Evolutionary conservation across 1,140 invertebrate genomes (phyloP).

Genomic region (Saccostrea echinata): DNA sequence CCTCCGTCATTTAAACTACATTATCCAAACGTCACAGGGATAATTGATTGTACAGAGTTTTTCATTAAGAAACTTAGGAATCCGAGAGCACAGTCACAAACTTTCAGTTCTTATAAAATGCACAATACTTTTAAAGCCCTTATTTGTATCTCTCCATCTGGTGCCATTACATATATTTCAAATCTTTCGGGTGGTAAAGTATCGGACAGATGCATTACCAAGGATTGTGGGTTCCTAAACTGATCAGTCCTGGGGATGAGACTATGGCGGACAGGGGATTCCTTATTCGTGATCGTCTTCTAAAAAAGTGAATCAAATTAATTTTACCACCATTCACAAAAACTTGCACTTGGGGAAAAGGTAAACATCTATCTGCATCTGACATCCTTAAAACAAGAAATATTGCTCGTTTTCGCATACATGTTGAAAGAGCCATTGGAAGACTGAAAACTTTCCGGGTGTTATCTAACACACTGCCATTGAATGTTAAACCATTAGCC

Average conservation of each 20-base stretch:
- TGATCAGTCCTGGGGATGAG: conserved; percentile 41
- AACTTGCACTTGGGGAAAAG: not conserved
- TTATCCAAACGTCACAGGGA: conserved; percentile 48
- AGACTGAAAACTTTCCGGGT: not conserved
- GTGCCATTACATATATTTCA: conserved; percentile 2
- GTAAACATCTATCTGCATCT: not conserved
- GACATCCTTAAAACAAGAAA: not conserved
- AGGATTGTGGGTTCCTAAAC: conserved; percentile 35
- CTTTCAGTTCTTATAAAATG: conserved; percentile 26
- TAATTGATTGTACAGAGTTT: conserved; percentile 61
- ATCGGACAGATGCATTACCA: conserved; percentile 41
- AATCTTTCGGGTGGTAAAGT: conserved; percentile 35
- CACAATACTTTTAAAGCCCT: conserved; percentile 34
- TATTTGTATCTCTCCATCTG: conserved; percentile 29
- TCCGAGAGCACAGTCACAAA: not conserved
- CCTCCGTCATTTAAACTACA: conserved; percentile 11
- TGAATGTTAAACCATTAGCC: not conserved
- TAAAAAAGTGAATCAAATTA: not conserved
- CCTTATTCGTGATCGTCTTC: not conserved
- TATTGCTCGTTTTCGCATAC: not conserved
- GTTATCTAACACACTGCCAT: not conserved
- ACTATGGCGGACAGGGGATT: conserved; percentile 51
- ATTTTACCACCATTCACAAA: conserved; percentile 5
- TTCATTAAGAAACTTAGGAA: conserved; percentile 45
- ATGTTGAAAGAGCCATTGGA: conserved; percentile 17